Conservation (phyloP, 2,797 vertebrate species). For the Cheracebus regulus region DNA sequence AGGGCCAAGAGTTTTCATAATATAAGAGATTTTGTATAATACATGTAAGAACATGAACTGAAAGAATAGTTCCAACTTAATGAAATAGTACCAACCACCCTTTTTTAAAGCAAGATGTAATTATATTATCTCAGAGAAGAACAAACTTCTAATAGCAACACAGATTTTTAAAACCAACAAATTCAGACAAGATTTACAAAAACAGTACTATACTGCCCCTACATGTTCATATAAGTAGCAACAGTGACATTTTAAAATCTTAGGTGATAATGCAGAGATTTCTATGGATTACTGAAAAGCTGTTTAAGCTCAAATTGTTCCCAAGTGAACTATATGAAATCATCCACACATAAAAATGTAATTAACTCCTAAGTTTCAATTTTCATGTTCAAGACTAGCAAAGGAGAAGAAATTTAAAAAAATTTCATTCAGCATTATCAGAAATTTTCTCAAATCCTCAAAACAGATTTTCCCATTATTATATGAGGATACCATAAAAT, state of each 20-base stretch:
- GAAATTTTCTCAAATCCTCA: background rate
- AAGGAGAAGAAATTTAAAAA: constrained; percentile 31
- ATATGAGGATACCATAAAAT: constrained; percentile 29
- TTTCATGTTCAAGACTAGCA: constrained; percentile 39
- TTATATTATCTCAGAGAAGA: constrained; percentile 17
- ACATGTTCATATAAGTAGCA: constrained; percentile 79
- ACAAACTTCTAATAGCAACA: constrained; percentile 19
- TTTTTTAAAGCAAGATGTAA: background rate
- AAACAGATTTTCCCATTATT: constrained; percentile 16
- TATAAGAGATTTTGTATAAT: background rate
- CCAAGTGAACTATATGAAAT: constrained; percentile 16
- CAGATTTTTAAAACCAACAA: background rate
- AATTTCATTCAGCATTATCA: constrained; percentile 15
- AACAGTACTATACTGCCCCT: constrained; percentile 85
- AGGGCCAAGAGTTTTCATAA: background rate
- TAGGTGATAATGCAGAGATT: constrained; percentile 36
- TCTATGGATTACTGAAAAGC: constrained; percentile 14
- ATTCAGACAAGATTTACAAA: constrained; percentile 58
- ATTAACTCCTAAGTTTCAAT: constrained; percentile 19
- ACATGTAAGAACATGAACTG: background rate
- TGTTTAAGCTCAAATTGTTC: constrained; percentile 39
- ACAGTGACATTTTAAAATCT: constrained; percentile 71
- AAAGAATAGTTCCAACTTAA: constrained; percentile 16
- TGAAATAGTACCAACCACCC: background rate
- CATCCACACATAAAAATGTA: constrained; percentile 33